phyloP scores from a whole-genome alignment of 2,888 invertebrate species.

The Crossocerus cetratus region DNA sequence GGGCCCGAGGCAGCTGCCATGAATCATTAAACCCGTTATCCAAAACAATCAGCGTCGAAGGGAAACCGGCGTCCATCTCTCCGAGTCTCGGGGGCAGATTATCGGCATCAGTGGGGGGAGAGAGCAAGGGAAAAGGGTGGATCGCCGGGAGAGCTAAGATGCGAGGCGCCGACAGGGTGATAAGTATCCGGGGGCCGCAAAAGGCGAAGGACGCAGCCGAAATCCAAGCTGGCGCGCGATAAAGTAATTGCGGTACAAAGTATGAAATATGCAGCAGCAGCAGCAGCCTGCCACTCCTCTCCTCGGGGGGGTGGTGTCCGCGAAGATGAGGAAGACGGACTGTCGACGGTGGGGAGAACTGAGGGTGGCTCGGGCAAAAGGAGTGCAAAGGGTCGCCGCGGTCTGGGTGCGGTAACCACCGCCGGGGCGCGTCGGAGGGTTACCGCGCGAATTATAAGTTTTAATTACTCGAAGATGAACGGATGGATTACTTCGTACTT shows the following conservation, averaged over 20 bases:
- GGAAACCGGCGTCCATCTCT: no score
- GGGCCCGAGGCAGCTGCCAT: no score
- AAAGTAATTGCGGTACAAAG: conserved; percentile 65
- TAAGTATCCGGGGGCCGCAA: conserved; percentile 48
- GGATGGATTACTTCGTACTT: conserved; percentile 69
- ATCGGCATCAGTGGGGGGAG: no score
- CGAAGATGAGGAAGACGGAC: conserved; percentile 23
- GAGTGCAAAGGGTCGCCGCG: no score
- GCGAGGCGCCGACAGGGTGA: conserved; percentile 49
- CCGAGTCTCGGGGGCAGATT: no score
- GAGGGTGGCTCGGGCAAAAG: conserved; percentile 27
- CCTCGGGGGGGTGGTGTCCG: conserved; percentile 8
- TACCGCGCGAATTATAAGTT: conserved; percentile 71
- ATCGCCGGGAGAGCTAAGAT: no score
- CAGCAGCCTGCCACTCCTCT: no score
- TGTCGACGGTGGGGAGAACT: conserved; percentile 2
- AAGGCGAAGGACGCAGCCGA: conserved; percentile 34
- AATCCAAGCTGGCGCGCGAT: conserved; percentile 63
- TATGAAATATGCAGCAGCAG: conserved; percentile 69
- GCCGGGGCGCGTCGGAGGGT: conserved; percentile 29
- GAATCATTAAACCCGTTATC: no score
- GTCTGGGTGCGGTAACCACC: background rate
- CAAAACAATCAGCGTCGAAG: no score
- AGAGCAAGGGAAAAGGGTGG: no score
- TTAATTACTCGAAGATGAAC: conserved; percentile 73